phyloP scores from a whole-genome alignment of 1,140 invertebrate species.

The Solen grandis region DNA sequence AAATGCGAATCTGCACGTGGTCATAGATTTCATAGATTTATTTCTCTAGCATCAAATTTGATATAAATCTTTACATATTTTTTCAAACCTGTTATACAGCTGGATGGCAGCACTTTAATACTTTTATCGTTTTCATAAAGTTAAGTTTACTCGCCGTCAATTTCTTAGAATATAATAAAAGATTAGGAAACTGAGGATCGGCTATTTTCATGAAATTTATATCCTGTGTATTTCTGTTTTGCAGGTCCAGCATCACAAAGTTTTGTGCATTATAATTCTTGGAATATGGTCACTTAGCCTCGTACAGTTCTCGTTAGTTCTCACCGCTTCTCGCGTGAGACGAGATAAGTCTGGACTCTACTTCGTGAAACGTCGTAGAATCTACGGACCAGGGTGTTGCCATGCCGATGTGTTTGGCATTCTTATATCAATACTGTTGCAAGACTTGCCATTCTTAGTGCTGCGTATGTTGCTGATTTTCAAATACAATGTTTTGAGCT shows the following conservation, averaged over 20 bases:
- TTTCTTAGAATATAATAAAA: no score
- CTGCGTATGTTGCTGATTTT: conserved; percentile 87
- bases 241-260: conserved; percentile 73
- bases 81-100: no score
- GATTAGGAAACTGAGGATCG: no score
- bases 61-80: no score
- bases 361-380: conserved; percentile 20
- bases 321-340: conserved; percentile 91
- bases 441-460: conserved; percentile 75
- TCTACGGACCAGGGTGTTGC: conserved; percentile 55
- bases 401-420: conserved; percentile 72
- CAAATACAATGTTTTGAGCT: conserved; percentile 92
- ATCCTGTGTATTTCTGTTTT: no score
- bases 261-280: conserved; percentile 75
- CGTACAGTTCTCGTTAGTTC: conserved; percentile 93
- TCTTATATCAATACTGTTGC: conserved; percentile 71
- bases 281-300: conserved; percentile 88
- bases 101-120: no score
- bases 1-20: no score
- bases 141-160: no score
- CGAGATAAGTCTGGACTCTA: conserved; percentile 80
- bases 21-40: no score
- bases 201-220: no score
- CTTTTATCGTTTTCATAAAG: no score
- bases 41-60: no score